Base-by-base conservation (phyloP, 2,113 vertebrate species). In the Istiophorus platypterus region DNA sequence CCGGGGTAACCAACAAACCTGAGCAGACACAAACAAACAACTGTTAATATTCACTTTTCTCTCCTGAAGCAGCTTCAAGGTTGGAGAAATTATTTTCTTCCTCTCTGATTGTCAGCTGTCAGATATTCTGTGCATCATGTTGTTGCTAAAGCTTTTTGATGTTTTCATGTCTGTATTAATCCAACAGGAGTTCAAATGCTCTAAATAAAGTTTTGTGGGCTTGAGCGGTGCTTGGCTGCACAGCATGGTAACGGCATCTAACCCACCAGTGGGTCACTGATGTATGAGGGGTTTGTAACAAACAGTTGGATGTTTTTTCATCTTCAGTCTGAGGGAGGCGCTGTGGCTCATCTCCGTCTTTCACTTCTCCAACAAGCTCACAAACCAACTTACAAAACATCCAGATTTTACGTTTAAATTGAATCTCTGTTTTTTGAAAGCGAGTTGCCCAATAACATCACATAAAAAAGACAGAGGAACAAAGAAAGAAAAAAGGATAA, bases 1-100 rank as follows among this genome's bases (percentile, higher is more conserved):
- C 96, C 95, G 0, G 95, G 96, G 49, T 94, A 95, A 56, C 96
- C 95, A 1, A 95, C 64, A 63, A 96, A 96, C 89, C 96, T 96
- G 86, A 37, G 47, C 5, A 81, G 4, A 83, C 31, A 84, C 49
- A 78, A 42, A 84, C 74, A 59, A 54, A 34, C 56, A 75, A n/a
- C 2, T 31, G 56, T 77, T 41, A 8, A 45, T 7, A 24, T 13
- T 56, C 2, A 26, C n/a, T 26, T 26, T 22, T 51, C 17, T 51
- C 17, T 14, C 42, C 42, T 45, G 42, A 45, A 45, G 42, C 42
- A 45, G 42, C 42, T 22, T 51, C 11, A 24, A 22, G 1, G 2
- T 54, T 54, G 51, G 18, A 51, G 31, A 34, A 51, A 51, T 51
- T 7, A 20, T 22, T 13, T 17, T 49, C 4, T 41, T 39, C 37